A percentile compares a stretch with the other conserved stretches of the same genome.
Conservation (phyloP, 2,113 vertebrate species). For the Xenopus laevis region DNA sequence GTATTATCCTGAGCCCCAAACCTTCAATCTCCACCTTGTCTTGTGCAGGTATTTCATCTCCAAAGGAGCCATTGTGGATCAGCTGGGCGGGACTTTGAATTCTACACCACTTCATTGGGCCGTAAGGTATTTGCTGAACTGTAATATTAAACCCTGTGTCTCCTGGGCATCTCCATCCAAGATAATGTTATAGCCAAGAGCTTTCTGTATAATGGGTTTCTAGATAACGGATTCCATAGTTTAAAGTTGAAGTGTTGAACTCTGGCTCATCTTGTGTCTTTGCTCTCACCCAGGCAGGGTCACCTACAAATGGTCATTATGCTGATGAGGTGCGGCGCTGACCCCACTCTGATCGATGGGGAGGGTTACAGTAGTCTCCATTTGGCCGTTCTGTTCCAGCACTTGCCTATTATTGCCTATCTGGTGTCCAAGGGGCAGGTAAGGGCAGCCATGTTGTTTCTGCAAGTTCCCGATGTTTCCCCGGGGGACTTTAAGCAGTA, state of each 20-base stretch:
- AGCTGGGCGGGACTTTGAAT: constrained; percentile 91
- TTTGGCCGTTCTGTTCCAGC: constrained; percentile 91
- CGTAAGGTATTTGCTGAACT: constrained; percentile 72
- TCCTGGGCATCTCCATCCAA: too few species aligned
- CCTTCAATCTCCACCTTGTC: too few species aligned
- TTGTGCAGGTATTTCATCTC: constrained; percentile 84
- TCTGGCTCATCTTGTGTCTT: constrained; percentile 17
- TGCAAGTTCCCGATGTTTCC: too few species aligned
- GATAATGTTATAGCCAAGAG: too few species aligned
- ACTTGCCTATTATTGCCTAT: constrained; percentile 90
- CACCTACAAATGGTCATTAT: constrained; percentile 90
- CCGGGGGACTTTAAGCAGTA: too few species aligned
- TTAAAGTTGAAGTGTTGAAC: too few species aligned
- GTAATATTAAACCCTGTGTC: too few species aligned
- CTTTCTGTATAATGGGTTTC: too few species aligned
- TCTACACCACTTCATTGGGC: constrained; percentile 97
- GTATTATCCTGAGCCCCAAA: too few species aligned
- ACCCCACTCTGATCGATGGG: constrained; percentile 81
- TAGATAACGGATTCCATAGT: too few species aligned
- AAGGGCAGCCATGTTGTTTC: constrained; percentile 39
- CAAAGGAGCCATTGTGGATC: constrained; percentile 89
- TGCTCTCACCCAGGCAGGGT: constrained; percentile 73
- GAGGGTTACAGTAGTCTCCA: constrained; percentile 89
- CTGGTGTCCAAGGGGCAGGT: constrained; percentile 92
- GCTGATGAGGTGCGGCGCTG: constrained; percentile 83